phyloP scores from a whole-genome alignment of 2,797 vertebrate species.

The Pangasius krempfi region DNA sequence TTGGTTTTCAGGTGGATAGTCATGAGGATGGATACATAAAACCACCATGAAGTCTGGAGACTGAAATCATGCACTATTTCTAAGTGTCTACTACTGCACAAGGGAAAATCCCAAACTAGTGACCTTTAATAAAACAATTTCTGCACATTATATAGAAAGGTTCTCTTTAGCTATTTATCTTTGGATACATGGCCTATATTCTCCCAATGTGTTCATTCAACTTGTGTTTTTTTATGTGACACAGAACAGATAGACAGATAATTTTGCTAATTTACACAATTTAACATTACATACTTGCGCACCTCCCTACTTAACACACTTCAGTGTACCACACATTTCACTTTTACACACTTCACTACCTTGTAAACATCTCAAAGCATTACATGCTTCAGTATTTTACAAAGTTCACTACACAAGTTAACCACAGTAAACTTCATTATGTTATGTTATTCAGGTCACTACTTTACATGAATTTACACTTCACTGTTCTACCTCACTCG shows the following conservation, averaged over 20 bases:
- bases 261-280: not conserved
- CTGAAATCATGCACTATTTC: slow-evolving; percentile 43
- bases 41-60: slow-evolving; percentile 69
- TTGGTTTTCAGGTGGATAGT: slow-evolving; percentile 63
- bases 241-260: not conserved
- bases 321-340: not conserved
- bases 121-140: not conserved
- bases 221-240: not conserved
- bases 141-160: not conserved
- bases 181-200: not conserved
- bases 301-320: not conserved
- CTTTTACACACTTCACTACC: not conserved
- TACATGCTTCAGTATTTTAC: not conserved
- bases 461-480: not conserved
- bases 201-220: not conserved
- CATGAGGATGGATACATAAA: slow-evolving; percentile 63
- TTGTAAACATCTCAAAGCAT: not conserved
- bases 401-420: not conserved
- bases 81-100: not conserved
- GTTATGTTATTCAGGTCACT: not conserved
- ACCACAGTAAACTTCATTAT: not conserved
- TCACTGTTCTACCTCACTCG: not conserved
- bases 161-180: not conserved
- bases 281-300: not conserved
- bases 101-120: not conserved